Evolutionary conservation across 37 sponge, comb jelly and placozoan species (phyloP), one percentile per base, ranked within the genome.

Genomic region (Dysidea cf. avara): DNA sequence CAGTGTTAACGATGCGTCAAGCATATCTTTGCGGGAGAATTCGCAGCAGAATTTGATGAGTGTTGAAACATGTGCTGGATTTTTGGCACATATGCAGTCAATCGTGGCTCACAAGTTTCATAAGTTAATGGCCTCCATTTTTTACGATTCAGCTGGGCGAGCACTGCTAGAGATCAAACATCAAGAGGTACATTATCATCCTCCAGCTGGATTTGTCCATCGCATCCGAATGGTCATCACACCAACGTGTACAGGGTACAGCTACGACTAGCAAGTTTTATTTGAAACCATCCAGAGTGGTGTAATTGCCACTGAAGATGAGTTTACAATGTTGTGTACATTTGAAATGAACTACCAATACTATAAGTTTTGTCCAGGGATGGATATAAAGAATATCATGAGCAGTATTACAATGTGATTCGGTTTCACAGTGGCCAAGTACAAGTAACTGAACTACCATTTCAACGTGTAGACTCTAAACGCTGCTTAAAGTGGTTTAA

Each of bases 291-390:
- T 60, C 26, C 46, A 73, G 57, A 73, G 39, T 16, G 74, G 74
- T 60, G 59, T 14, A 21, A 73, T 73, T 22, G 12, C 28, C 30
- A 31, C 74, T n/a, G 18, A 2, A 60, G 61, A 73, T 59, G 60
- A 73, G 11, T 73, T 47, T 37, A 25, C 59, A 22, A 25, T 28
- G 26, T 40, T 73, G 35, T 59, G 74, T 73, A 47, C 20, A 12
- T 43, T 39, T 32, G 24, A 39, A 40, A 5, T 48, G 16, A 49
- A 21, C 30, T 60, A 53, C 34, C 37, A 49, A n/a, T 29, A 47
- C 3, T 76, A 76, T 54, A 76, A 76, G 54, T 76, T 76, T 33
- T 76, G 77, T 64, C 77, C 77, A 52, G 66, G 77, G 38, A 39
- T 73, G 7, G 48, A 73, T 34, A 38, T 37, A 18, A 57, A 24